phyloP scores from a whole-genome alignment of 2,113 vertebrate species.

The Passer domesticus region DNA sequence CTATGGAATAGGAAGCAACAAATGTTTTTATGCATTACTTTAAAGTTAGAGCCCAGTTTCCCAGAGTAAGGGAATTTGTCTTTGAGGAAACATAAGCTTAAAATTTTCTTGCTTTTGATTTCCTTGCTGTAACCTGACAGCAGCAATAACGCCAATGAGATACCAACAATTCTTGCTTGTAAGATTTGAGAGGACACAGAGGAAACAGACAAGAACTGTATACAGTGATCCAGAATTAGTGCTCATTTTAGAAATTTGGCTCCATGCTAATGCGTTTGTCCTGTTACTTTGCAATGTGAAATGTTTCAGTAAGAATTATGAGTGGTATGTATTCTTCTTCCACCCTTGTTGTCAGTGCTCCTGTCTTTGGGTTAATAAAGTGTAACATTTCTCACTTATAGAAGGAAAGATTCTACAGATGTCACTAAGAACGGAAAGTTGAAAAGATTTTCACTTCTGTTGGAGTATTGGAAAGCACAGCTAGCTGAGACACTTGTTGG shows the following conservation, averaged over 20 bases:
- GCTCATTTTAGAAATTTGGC: neutral
- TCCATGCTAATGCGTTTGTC: neutral
- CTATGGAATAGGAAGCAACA: neutral
- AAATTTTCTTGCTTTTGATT: neutral
- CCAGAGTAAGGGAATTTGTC: neutral
- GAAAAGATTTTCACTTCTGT: neutral
- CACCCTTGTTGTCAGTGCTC: neutral
- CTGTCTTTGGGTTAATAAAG: neutral
- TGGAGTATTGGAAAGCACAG: neutral
- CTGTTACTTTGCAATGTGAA: neutral
- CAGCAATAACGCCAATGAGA: neutral
- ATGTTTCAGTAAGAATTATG: neutral
- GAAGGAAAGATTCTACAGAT: neutral
- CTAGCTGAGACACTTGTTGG: neutral
- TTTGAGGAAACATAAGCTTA: neutral
- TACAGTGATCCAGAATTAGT: neutral
- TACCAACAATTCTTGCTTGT: fast-evolving
- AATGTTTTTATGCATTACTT: neutral
- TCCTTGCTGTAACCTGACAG: neutral
- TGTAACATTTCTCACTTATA: neutral
- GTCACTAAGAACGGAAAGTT: neutral
- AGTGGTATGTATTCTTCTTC: neutral
- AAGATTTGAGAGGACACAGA: neutral
- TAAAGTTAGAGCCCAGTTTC: neutral
- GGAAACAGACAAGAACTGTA: neutral